Conservation (phyloP, 64 coral and sea anemone species). For the Platygyra sinensis region DNA sequence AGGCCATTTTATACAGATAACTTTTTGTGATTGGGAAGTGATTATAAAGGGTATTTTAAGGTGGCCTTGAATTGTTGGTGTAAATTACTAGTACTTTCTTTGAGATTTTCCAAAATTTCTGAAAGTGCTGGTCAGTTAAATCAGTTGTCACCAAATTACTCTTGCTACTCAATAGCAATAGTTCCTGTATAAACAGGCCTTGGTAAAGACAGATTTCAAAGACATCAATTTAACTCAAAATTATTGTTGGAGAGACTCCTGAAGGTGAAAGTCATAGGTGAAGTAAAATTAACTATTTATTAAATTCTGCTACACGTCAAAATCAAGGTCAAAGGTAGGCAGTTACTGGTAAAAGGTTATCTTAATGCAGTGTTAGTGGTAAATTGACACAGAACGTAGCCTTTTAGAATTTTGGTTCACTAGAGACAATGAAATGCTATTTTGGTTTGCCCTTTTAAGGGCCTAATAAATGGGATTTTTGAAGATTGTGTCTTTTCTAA, state of each 20-base stretch:
- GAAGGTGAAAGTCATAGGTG: not conserved
- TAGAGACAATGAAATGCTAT: constrained; percentile 2
- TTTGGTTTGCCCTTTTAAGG: constrained; percentile 38
- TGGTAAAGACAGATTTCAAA: not conserved
- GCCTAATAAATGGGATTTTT: constrained; percentile 23
- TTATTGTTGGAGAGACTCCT: not conserved
- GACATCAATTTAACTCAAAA: too few relatives aligned
- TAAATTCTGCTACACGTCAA: too few relatives aligned
- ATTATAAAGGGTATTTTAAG: not conserved
- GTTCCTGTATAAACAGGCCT: not conserved
- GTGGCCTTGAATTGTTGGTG: not conserved
- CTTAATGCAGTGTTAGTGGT: not conserved
- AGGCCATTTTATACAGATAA: not conserved
- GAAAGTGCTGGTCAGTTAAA: not conserved
- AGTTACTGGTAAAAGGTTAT: not conserved
- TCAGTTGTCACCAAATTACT: not conserved
- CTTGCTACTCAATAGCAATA: not conserved
- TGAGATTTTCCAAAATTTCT: not conserved
- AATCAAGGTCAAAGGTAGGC: constrained; percentile 19
- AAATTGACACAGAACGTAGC: not conserved
- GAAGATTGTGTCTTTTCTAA: constrained; percentile 13
- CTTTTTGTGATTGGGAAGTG: not conserved
- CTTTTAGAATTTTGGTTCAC: not conserved
- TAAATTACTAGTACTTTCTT: not conserved
- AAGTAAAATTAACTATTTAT: not conserved